Conservation (phyloP, 2,888 invertebrate species). For the Aspidiotus destructor region DNA sequence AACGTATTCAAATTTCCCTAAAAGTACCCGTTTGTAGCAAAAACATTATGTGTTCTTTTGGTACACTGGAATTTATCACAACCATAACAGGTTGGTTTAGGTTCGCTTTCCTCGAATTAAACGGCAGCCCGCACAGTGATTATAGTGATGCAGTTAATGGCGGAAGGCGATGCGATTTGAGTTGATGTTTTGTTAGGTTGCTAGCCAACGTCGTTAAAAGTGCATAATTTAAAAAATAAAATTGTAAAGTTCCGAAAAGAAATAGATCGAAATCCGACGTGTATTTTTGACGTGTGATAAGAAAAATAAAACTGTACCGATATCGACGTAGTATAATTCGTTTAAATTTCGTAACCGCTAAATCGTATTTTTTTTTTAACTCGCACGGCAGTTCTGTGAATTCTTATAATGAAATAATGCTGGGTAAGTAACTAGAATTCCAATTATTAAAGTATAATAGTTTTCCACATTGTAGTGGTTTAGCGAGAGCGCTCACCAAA, state of each 20-base stretch:
- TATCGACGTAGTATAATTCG: neutral
- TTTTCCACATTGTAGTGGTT: no score
- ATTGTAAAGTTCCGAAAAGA: no score
- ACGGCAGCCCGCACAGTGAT: neutral
- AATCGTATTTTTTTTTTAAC: neutral
- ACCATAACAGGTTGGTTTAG: conserved; percentile 27
- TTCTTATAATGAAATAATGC: neutral
- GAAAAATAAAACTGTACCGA: neutral
- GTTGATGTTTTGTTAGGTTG: conserved; percentile 11
- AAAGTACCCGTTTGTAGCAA: no score
- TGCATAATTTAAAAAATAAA: neutral
- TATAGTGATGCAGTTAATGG: conserved; percentile 14
- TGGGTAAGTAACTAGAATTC: neutral
- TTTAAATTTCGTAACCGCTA: neutral
- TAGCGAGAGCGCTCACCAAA: no score
- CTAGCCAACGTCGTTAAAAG: conserved; percentile 18
- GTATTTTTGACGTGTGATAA: conserved; percentile 8
- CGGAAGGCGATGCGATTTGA: conserved; percentile 18
- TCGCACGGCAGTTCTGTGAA: neutral
- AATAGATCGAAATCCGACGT: neutral
- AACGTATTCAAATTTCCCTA: no score
- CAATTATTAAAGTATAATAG: no score
- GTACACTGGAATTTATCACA: conserved; percentile 23
- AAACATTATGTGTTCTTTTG: neutral
- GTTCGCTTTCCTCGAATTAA: conserved; percentile 4